Evolutionary conservation across 2,888 invertebrate genomes (phyloP).

Genomic region (Zhengitettix transpicula): DNA sequence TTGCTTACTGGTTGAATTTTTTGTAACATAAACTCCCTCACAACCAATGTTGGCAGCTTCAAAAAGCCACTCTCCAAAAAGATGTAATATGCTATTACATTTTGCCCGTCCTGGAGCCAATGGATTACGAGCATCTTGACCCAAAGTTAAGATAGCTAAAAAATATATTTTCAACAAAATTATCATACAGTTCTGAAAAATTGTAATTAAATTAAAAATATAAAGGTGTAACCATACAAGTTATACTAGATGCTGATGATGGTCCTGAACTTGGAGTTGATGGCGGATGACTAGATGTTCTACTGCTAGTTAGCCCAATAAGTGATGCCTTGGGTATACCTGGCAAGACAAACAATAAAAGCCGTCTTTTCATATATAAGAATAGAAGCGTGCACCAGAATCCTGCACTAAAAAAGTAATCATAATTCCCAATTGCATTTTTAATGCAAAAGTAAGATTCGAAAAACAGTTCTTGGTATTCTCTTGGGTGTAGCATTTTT

Average conservation of each 20-base stretch:
- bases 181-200: neutral
- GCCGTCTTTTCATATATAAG: too few relatives aligned
- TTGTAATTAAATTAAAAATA: neutral
- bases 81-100: slow-evolving; percentile 86
- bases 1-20: too few relatives aligned
- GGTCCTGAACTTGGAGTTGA: slow-evolving; percentile 55
- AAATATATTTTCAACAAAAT: neutral
- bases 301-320: slow-evolving; percentile 59
- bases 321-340: slow-evolving; percentile 67
- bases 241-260: slow-evolving; percentile 45
- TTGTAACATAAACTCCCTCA: slow-evolving; percentile 23
- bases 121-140: slow-evolving; percentile 43
- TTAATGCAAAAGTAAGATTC: too few relatives aligned
- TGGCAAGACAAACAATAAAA: slow-evolving; percentile 21
- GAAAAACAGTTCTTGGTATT: too few relatives aligned
- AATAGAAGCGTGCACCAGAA: too few relatives aligned
- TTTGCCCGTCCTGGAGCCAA: slow-evolving; percentile 67
- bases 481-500: too few relatives aligned
- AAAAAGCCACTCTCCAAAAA: slow-evolving; percentile 93
- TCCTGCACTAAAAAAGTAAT: too few relatives aligned
- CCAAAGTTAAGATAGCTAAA: slow-evolving; percentile 29
- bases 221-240: slow-evolving; percentile 32
- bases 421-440: too few relatives aligned
- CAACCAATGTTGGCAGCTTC: slow-evolving; percentile 88
- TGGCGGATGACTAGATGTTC: slow-evolving; percentile 36